Evolutionary conservation across 2,888 invertebrate genomes (phyloP), one percentile per base, ranked within the genome.

Genomic region (Drosophila incognita): DNA sequence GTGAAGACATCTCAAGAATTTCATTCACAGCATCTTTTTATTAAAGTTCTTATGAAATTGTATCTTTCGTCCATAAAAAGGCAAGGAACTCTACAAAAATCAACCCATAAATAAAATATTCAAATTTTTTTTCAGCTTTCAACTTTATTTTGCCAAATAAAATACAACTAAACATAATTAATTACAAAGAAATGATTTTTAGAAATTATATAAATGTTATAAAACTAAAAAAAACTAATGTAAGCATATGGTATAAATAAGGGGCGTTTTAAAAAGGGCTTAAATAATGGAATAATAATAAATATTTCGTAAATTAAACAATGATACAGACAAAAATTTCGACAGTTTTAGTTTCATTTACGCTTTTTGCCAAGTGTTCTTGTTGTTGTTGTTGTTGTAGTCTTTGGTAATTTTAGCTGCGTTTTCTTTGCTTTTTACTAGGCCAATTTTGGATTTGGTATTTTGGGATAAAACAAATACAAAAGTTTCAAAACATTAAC

Each of bases 331-430:
- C 54, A 68, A 68, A 60, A 78, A 76, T 74, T 87, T 82, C 33
- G 76, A 82, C 60, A 82, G 66, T 46, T 67, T 42, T 66, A 56
- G 46, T 61, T 64, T 60, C 67, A 59, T 27, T 71, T 62, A 79
- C 71, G 81, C 64, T 58, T 59, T 74, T 62, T 81, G 74, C 61
- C 68, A 78, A 74, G 36, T 75, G 42, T 76, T 62, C 61, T 83
- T 80, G 35, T 71, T 73, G 31, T 74, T 58, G 52, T 51, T 51
- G 59, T 70, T 69, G 57, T 83, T 76, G 73, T 79, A 82, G 58
- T 91, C 91, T 91, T 91, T 91, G 91, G 91, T 91, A 85, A 86
- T 79, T 81, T 91, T 91, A 91, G 91, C 91, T 91, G 91, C 78
- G 73, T 80, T 75, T 76, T 83, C 68, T 79, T 74, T 75, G 72